These are phyloP conservation scores for Dreissena polymorpha DNA, from an alignment of 1,140 invertebrate genomes.

Conservation along the genomic window DNA sequence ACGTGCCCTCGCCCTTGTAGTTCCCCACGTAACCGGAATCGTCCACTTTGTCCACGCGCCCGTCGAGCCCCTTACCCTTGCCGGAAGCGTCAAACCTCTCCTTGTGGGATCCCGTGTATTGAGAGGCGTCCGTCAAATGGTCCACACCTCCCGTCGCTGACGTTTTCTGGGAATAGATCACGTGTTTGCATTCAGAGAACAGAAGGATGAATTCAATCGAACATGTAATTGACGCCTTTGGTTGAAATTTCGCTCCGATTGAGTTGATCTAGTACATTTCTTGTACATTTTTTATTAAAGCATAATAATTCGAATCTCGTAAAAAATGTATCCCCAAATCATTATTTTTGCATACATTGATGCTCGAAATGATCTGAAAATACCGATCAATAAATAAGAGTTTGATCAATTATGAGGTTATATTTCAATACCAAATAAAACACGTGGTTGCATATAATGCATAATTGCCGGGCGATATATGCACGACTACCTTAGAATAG, in stretches of 20 bases:
- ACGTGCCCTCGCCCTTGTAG: slow-evolving; percentile 80
- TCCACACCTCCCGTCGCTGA: slow-evolving; percentile 47
- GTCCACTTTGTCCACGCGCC: slow-evolving; percentile 73
- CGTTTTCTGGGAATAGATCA: slow-evolving; percentile 46
- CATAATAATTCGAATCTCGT: too few relatives aligned
- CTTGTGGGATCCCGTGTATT: slow-evolving; percentile 82
- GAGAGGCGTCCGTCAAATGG: slow-evolving; percentile 83
- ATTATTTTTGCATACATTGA: too few relatives aligned
- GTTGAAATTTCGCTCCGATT: background rate
- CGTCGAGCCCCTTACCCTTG: slow-evolving; percentile 81
- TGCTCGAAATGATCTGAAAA: too few relatives aligned
- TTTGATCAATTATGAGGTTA: too few relatives aligned
- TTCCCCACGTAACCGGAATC: slow-evolving; percentile 81
- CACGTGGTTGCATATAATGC: background rate
- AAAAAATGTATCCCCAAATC: too few relatives aligned
- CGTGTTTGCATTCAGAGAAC: background rate
- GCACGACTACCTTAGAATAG: background rate
- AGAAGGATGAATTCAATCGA: background rate
- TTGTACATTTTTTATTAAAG: background rate
- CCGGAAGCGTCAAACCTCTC: slow-evolving; percentile 80
- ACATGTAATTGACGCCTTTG: background rate
- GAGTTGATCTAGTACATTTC: background rate
- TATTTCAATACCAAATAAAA: too few relatives aligned
- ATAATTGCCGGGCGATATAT: background rate
- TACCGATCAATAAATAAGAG: too few relatives aligned